Evolutionary conservation across 2,888 invertebrate species (phyloP).

Genomic region (Lasioglossum lativentre): DNA sequence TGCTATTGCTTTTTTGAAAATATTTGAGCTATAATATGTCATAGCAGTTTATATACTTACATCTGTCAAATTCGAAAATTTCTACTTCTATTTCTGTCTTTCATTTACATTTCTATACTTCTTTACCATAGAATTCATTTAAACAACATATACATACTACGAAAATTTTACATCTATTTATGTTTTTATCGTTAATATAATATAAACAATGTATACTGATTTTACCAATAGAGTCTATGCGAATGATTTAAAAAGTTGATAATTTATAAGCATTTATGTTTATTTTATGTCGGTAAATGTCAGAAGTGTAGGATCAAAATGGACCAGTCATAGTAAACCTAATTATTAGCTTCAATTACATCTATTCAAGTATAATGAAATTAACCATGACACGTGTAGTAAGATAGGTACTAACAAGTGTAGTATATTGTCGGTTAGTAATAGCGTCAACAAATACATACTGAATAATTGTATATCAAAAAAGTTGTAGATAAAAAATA

Average conservation of each 20-base stretch:
- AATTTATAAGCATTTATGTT: conserved; percentile 1
- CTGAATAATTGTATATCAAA: conserved; percentile 44
- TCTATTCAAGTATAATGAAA: conserved; percentile 27
- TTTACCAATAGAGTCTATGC: conserved; percentile 24
- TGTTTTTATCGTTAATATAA: conserved; percentile 19
- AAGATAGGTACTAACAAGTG: conserved; percentile 39
- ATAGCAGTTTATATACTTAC: conserved; percentile 4
- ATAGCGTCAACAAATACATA: conserved; percentile 26
- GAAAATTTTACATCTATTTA: conserved; percentile 28
- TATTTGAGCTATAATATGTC: conserved; percentile 16
- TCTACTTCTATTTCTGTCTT: conserved; percentile 16
- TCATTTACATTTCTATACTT: conserved; percentile 25
- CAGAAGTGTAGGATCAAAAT: conserved; percentile 48
- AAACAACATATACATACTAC: conserved; percentile 27
- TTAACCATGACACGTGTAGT: conserved; percentile 33
- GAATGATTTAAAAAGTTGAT: conserved; percentile 3
- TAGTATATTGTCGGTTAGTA: conserved; percentile 35
- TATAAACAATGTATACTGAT: not conserved
- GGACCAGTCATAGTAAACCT: conserved; percentile 57
- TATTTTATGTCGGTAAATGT: conserved; percentile 37
- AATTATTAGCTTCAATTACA: conserved; percentile 23
- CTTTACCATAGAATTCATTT: conserved; percentile 12
- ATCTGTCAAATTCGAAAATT: not conserved
- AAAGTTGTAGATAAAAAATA: conserved; percentile 37
- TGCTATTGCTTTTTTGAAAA: conserved; percentile 15